These are phyloP conservation scores for Mungos mungo DNA, from an alignment of 2,113 vertebrate genomes.

Conservation along the genomic window DNA sequence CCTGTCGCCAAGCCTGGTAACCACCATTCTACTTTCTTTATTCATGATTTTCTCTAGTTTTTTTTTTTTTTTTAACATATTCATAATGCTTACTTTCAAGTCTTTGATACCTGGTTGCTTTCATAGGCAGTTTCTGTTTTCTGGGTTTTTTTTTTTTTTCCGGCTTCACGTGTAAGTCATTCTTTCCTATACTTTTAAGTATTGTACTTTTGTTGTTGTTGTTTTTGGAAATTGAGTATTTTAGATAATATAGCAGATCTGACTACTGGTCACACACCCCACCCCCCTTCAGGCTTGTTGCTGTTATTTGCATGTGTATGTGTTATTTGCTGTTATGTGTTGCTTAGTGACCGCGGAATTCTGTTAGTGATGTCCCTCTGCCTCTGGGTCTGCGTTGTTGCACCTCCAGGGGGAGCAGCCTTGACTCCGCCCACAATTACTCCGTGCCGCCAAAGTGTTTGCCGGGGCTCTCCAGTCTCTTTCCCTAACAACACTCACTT, in stretches of 20 bases:
- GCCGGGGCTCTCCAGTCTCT: not conserved
- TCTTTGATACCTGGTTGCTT: not conserved
- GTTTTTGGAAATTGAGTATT: not conserved
- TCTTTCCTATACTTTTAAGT: too few relatives aligned
- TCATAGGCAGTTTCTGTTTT: too few relatives aligned
- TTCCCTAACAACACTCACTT: not conserved
- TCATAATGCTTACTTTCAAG: not conserved
- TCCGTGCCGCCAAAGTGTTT: not conserved
- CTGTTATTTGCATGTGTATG: not conserved
- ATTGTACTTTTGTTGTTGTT: not conserved
- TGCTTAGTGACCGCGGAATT: not conserved
- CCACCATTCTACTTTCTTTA: not conserved
- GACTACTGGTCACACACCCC: not conserved
- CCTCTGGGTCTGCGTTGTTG: not conserved
- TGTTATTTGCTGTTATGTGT: not conserved
- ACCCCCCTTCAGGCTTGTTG: not conserved
- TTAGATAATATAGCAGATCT: not conserved
- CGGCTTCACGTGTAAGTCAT: too few relatives aligned
- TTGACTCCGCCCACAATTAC: not conserved
- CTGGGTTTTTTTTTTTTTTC: too few relatives aligned
- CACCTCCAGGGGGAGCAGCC: not conserved
- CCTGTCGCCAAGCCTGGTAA: not conserved
- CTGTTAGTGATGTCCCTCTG: not conserved
- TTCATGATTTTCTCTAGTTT: not conserved
- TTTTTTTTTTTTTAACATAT: not conserved